A percentile compares a stretch with the other conserved stretches of the same genome.
phyloP scores from a whole-genome alignment of 1,140 invertebrate genomes.

The Dreissena rostriformis region DNA sequence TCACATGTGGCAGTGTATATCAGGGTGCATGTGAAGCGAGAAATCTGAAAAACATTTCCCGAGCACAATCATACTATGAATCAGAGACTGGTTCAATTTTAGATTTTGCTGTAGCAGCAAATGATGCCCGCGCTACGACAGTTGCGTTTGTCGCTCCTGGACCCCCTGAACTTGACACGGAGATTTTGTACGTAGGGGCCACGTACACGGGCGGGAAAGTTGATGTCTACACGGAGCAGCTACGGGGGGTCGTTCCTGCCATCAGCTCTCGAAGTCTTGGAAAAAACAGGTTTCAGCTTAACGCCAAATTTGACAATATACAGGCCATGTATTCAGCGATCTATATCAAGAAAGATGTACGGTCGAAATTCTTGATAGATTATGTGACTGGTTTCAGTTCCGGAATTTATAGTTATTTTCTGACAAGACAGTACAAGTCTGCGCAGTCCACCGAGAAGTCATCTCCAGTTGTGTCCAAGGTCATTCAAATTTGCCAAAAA shows the following conservation, averaged over 20 bases:
- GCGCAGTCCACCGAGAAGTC: slow-evolving; percentile 85
- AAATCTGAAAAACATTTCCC: slow-evolving; percentile 93
- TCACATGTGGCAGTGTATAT: slow-evolving; percentile 95
- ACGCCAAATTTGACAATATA: slow-evolving; percentile 58
- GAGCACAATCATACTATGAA: slow-evolving; percentile 89
- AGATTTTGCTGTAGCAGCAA: slow-evolving; percentile 90
- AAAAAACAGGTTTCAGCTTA: slow-evolving; percentile 60
- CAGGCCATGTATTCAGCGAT: slow-evolving; percentile 64
- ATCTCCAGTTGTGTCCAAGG: slow-evolving; percentile 95
- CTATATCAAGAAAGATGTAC: slow-evolving; percentile 65
- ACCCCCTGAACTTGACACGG: slow-evolving; percentile 25
- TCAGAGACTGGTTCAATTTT: slow-evolving; percentile 64
- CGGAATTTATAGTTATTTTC: slow-evolving; percentile 96
- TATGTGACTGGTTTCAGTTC: slow-evolving; percentile 98
- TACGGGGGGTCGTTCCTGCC: slow-evolving; percentile 52
- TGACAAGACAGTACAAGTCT: slow-evolving; percentile 94
- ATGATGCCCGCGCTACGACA: slow-evolving; percentile 96
- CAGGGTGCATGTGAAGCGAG: slow-evolving; percentile 93
- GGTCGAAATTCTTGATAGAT: slow-evolving; percentile 85
- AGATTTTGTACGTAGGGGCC: slow-evolving; percentile 71
- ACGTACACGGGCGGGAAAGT: slow-evolving; percentile 62
- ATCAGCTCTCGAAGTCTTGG: slow-evolving; percentile 67
- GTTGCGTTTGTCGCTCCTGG: slow-evolving; percentile 97
- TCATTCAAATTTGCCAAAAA: slow-evolving; percentile 97
- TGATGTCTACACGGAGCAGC: slow-evolving; percentile 23